Evolutionary conservation across 2,113 vertebrate genomes (phyloP).

Genomic region (Prionailurus bengalensis): DNA sequence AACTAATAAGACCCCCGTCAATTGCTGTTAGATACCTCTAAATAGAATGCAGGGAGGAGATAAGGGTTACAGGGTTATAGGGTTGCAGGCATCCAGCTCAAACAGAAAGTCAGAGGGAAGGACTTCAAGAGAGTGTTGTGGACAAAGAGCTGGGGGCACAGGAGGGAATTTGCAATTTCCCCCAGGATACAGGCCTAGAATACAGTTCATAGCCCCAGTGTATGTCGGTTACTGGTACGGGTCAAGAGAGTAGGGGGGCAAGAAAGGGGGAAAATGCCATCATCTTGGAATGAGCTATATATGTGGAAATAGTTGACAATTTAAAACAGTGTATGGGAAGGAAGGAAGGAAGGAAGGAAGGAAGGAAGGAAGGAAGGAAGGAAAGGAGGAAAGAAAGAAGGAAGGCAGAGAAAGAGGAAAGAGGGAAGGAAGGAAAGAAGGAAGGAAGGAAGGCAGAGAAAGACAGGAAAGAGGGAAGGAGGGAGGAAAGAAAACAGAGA

Average conservation of each 20-base stretch:
- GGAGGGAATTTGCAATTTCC: not conserved
- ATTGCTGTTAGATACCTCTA: slow-evolving; percentile 66
- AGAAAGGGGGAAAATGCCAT: not conserved
- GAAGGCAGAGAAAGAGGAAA: rapidly evolving
- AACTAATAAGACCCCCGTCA: slow-evolving; percentile 79
- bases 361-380: not conserved
- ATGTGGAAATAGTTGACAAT: not conserved
- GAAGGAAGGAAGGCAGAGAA: too few relatives aligned
- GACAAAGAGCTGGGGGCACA: not conserved
- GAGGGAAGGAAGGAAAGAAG: rapidly evolving
- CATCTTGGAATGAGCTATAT: too few relatives aligned
- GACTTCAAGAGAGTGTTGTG: rapidly evolving
- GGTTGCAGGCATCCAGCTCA: not conserved
- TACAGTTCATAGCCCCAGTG: not conserved
- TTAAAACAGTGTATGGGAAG: not conserved
- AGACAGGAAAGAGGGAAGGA: not conserved
- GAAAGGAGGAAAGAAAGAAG: rapidly evolving
- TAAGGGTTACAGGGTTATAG: not conserved
- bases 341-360: not conserved
- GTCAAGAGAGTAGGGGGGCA: not conserved
- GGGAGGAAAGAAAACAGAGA: not conserved
- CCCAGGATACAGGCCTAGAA: not conserved
- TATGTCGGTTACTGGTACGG: not conserved
- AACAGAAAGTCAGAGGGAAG: not conserved
- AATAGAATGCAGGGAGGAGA: slow-evolving; percentile 46